Evolutionary conservation across 2,113 vertebrate genomes (phyloP), one percentile per base, ranked within the genome.

Genomic region (Setophaga coronata): DNA sequence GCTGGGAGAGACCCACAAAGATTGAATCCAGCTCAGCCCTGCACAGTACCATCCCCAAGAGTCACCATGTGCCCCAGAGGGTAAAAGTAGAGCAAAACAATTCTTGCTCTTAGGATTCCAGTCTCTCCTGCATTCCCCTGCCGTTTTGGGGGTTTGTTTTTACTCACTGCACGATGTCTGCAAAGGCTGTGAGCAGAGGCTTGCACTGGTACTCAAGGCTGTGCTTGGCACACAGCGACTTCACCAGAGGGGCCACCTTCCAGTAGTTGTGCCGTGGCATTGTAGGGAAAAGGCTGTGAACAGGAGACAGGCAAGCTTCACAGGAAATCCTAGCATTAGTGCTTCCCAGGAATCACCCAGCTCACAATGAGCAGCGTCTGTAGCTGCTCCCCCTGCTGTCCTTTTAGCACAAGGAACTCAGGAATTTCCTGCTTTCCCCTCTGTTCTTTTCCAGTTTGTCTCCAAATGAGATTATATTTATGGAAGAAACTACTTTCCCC

Each of bases 181-280:
- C 95, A 1, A 98, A 98, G 80, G 97, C 98, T 0, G 83, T 92
- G 67, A 98, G 73, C 89, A 99, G 43, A 0, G 98, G 94, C 89
- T 98, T 99, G 29, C 97, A 97, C 26, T 98, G 96, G 87, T 99
- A 98, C 29, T 97, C 58, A 0, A 98, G 5, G 72, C 97, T 97
- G 0, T 98, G 97, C 73, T 98, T 98, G 94, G 97, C 96, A 65
- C 98, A 99, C 90, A 99, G 54, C 33, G 98, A 98, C 84, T 51
- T 98, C 80, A 99, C 98, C 71, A 99, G 95, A n/a, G 98, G 98
- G 4, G 98, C 97, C 86, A 97, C 98, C 78, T 98, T 98, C 90
- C 97, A 95, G 96, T 98, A 98, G 61, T 98, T 98, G 95, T 98
- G 98, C 14, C 98, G 93, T 5, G 98, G 98, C 98, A 98, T 98